Evolutionary conservation across 2,113 vertebrate species (phyloP).

Genomic region (Eptesicus fuscus): DNA sequence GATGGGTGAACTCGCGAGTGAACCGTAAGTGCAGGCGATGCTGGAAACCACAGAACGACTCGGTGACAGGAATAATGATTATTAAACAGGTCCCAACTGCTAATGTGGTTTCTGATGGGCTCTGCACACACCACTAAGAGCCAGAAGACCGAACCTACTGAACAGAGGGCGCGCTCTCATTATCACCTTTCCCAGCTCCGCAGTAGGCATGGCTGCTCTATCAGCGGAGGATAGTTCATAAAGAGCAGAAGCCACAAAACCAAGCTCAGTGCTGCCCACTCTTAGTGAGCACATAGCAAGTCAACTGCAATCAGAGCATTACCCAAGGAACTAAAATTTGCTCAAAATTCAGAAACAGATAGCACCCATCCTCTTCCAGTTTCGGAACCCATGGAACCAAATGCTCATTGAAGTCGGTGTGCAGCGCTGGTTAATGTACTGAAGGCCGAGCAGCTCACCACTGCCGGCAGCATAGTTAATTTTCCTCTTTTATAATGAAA

Average conservation of each 20-base stretch:
- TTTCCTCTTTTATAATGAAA: not conserved
- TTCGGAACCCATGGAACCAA: not conserved
- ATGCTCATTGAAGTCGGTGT: not conserved
- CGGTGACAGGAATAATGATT: not conserved
- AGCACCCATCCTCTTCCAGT: not conserved
- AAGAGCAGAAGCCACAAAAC: not conserved
- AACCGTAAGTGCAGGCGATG: not conserved
- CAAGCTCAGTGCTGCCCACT: not conserved
- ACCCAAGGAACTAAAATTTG: not conserved
- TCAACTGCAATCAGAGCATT: not conserved
- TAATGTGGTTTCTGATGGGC: not conserved
- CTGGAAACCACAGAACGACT: not conserved
- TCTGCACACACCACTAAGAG: rapidly evolving
- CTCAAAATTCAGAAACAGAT: not conserved
- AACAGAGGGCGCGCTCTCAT: not conserved
- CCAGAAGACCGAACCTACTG: not conserved
- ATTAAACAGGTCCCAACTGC: not conserved
- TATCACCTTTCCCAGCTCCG: not conserved
- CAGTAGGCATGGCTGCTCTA: not conserved
- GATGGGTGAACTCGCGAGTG: not conserved
- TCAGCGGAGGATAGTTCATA: not conserved
- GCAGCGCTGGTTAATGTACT: not conserved
- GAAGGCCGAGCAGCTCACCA: not conserved
- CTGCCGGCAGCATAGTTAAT: not conserved
- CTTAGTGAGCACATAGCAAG: not conserved